phyloP scores from a whole-genome alignment of 2,797 vertebrate species.

The Numenius phaeopus region DNA sequence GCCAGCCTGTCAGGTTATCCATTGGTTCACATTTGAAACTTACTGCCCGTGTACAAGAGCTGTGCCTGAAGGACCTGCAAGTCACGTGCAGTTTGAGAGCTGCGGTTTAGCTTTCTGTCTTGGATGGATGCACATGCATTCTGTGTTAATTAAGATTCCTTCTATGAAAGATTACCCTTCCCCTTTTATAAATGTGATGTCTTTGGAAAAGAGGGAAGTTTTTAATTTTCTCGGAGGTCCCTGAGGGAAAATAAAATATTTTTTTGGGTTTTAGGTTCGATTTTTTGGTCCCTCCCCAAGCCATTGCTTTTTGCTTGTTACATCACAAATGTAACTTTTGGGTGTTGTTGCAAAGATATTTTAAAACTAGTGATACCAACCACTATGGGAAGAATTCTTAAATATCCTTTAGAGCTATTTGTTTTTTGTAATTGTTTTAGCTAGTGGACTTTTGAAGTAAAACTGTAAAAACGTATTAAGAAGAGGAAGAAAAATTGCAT shows the following conservation, averaged over 20 bases:
- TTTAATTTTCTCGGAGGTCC: neutral
- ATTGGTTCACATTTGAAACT: neutral
- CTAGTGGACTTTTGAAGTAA: neutral
- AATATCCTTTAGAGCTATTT: neutral
- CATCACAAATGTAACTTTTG: neutral
- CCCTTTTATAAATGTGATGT: neutral
- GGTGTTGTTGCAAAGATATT: neutral
- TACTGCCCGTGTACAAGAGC: fast-evolving
- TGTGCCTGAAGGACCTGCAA: neutral
- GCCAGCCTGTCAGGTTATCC: neutral
- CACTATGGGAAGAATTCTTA: neutral
- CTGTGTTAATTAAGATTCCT: neutral
- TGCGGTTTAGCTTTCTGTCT: neutral
- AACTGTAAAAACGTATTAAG: neutral
- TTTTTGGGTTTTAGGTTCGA: neutral
- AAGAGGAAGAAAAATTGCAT: neutral
- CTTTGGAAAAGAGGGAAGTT: neutral
- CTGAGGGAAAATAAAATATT: neutral
- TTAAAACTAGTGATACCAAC: neutral
- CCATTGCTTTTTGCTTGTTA: neutral
- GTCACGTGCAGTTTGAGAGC: neutral
- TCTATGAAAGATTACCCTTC: neutral
- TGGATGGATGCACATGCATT: neutral
- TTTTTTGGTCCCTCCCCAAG: neutral
- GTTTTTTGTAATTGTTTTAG: neutral